A percentile compares a stretch with the other conserved stretches of the same genome.
Evolutionary conservation across 2,113 vertebrate species (phyloP).

Genomic region (Bubo blakistoni): DNA sequence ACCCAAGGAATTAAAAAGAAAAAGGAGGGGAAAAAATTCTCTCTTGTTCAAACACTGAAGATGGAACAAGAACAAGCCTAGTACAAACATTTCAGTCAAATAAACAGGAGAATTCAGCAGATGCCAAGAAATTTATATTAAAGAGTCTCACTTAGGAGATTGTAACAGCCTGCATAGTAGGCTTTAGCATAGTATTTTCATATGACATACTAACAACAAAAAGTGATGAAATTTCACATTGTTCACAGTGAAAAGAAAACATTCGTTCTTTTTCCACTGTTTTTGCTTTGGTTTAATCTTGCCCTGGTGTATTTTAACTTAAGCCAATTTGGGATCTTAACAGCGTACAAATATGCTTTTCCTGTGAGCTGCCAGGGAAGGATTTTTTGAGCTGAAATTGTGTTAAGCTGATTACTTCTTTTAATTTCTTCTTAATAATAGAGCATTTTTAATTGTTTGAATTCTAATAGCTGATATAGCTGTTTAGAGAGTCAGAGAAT

Average conservation of each 20-base stretch:
- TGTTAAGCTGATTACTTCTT: slow-evolving; percentile 26
- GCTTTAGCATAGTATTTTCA: background rate
- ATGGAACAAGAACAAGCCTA: background rate
- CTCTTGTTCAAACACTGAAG: background rate
- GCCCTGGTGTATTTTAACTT: slow-evolving; percentile 9
- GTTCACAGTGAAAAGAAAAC: slow-evolving; percentile 23
- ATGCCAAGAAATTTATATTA: background rate
- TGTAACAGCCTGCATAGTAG: background rate
- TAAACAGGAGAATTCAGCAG: background rate
- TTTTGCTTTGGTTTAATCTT: background rate
- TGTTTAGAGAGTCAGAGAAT: background rate
- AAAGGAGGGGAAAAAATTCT: background rate
- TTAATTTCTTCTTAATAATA: slow-evolving; percentile 2
- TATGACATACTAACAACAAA: background rate
- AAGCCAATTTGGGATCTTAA: slow-evolving; percentile 1
- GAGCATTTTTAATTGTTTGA: slow-evolving; percentile 43
- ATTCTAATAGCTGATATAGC: background rate
- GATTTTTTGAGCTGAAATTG: background rate
- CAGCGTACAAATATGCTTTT: slow-evolving; percentile 19
- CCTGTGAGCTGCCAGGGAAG: background rate
- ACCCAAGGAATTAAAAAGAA: background rate
- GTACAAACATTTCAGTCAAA: background rate
- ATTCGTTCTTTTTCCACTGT: background rate
- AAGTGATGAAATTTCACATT: background rate
- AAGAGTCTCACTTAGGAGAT: background rate